Base-by-base conservation (phyloP, 2,888 invertebrate genomes). In the Acleris cristana region DNA sequence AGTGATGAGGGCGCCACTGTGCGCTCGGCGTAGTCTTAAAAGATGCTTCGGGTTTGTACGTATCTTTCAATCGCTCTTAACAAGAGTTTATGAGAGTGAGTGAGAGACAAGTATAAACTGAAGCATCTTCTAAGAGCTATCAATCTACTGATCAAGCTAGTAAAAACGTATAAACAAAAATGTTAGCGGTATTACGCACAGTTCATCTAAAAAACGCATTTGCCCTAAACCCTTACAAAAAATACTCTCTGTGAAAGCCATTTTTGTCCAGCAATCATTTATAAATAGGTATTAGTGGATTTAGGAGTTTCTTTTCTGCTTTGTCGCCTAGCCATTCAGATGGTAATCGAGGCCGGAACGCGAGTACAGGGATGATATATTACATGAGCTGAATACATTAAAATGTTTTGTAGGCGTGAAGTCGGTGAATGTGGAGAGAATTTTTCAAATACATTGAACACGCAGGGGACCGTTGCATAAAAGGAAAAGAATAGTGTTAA, bases 251-350 rank as follows among this genome's bases (percentile, higher is more conserved):
- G 58, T n/a, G 48, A 52, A 64, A 52, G 26, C 67, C 57, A 62
- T 40, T 67, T 58, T 40, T 40, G 57, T 53, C 66, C 66, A 65
- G 62, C 67, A 63, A 67, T 67, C 63, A 67, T 67, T 67, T 67
- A 63, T 67, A 67, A 67, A 67, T 58, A 63, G 58, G 67, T 67
- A 63, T 67, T 67, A 67, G 67, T 58, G 67, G 67, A 63, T 67
- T 63, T 67, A 63, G 63, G 67, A 67, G 63, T 58, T 44, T 40
- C 53, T 51, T 44, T 55, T 48, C 55, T 18, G 62, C 67, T 63
- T 63, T 67, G 67, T 67, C 61, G 66, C 34, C 30, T 45, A 63
- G 63, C 62, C 63, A 67, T 67, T 67, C 67, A 67, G 53, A 67
- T 67, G 67, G 62, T 67, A 67, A 67, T 67, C 58, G 57, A 30